These are phyloP conservation scores for Serripes groenlandicus DNA, from an alignment of 2,888 invertebrate genomes.

Conservation along the genomic window DNA sequence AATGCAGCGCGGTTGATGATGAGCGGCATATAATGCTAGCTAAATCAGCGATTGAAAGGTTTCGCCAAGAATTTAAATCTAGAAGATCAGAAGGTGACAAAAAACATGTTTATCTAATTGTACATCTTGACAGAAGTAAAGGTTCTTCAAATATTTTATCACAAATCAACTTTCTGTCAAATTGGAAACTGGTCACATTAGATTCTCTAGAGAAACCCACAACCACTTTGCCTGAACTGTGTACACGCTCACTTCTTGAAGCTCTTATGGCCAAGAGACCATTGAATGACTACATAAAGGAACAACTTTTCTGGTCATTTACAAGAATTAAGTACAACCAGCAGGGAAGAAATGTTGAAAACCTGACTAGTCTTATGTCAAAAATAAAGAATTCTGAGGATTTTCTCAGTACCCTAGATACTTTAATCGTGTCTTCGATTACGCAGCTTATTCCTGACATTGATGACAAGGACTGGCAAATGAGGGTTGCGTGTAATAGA, in stretches of 20 bases:
- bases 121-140: conserved; percentile 46
- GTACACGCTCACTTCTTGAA: conserved; percentile 33
- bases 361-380: conserved; percentile 49
- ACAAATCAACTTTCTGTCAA: conserved; percentile 69
- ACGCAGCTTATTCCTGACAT: neutral
- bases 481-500: conserved; percentile 57
- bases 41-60: conserved; percentile 61
- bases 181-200: conserved; percentile 67
- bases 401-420: conserved; percentile 28
- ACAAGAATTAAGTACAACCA: conserved; percentile 63
- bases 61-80: conserved; percentile 17
- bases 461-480: conserved; percentile 47
- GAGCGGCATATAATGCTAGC: conserved; percentile 66
- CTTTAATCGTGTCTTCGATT: conserved; percentile 19
- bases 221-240: conserved; percentile 41
- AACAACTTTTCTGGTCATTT: conserved; percentile 71
- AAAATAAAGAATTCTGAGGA: conserved; percentile 21
- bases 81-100: too few species aligned
- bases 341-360: conserved; percentile 48
- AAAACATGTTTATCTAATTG: conserved; percentile 54
- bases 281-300: conserved; percentile 42
- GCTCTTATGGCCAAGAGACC: conserved; percentile 48
- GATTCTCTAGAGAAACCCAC: conserved; percentile 61
- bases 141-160: conserved; percentile 22
- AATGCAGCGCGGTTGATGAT: conserved; percentile 67